Percentiles rank a stretch among this genome's conserved stretches.
phyloP scores from a whole-genome alignment of 2,113 vertebrate genomes.

The Chrysochloris asiatica region DNA sequence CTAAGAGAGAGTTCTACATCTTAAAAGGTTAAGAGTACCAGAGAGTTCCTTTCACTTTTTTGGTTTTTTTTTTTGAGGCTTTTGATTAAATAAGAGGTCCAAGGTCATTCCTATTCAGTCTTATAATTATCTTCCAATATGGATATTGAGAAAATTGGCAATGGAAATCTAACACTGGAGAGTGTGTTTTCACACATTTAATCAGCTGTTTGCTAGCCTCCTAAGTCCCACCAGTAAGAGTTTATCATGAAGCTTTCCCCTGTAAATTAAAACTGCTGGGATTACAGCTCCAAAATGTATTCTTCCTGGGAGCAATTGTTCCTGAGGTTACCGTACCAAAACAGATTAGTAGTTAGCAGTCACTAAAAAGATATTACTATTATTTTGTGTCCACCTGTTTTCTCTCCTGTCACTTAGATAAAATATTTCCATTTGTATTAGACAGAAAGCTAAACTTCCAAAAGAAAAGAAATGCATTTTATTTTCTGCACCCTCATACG shows the following conservation, averaged over 20 bases:
- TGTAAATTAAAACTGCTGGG: background rate
- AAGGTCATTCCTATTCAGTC: constrained; percentile 30
- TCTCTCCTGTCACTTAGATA: constrained; percentile 14
- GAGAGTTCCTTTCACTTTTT: constrained; percentile 1
- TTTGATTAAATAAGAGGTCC: constrained; percentile 44
- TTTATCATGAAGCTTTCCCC: background rate
- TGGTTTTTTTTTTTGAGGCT: constrained; percentile 46
- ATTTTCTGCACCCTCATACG: background rate
- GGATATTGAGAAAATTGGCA: constrained; percentile 23
- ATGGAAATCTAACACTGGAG: background rate
- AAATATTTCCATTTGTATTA: background rate
- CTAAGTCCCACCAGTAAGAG: background rate
- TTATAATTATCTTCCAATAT: constrained; percentile 36
- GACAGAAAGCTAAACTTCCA: background rate
- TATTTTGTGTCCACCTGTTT: background rate
- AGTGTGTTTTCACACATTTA: constrained; percentile 19
- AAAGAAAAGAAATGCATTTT: background rate
- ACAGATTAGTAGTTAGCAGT: background rate
- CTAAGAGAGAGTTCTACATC: background rate
- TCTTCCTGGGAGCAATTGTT: constrained; percentile 25
- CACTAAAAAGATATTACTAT: constrained; percentile 12
- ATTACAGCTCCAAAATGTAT: background rate
- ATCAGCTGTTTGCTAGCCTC: constrained; percentile 6
- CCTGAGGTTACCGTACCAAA: background rate
- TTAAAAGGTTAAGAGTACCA: constrained; percentile 10